Evolutionary conservation across 2,113 vertebrate species (phyloP), one percentile per base, ranked within the genome.

Genomic region (Columba janthina): DNA sequence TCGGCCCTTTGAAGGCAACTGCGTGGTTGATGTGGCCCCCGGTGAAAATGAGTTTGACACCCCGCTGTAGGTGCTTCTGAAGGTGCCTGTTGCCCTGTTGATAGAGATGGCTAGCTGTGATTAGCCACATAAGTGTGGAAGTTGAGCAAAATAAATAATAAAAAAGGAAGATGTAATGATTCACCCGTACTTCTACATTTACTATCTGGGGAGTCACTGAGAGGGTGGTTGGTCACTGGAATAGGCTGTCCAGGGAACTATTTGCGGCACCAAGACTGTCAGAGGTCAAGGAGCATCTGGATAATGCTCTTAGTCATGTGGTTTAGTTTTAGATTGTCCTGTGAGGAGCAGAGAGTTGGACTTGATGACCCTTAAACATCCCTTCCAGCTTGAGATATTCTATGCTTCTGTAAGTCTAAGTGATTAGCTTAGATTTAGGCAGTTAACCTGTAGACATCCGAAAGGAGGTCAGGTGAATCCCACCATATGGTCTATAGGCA

Each of bases 401-500:
- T 46, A 19, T 46, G 44, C 69, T 57, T 61, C 57, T 60, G 0
- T 48, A 17, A 58, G 10, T 54, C 11, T 57, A 28, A 0, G 2
- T n/a, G 31, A 65, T 54, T 60, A 34, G 13, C 10, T 69, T 69
- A 42, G 7, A 38, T 79, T 34, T 69, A 73, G 50, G 19, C 34
- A 70, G 32, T 70, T 57, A 86, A 24, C 8, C 5, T 48, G 53
- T 42, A 65, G 54, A 53, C 38, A 57, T 19, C 34, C 50, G 29
- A 31, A 40, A 66, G 18, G 24, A 31, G 21, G 6, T 61, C 53
- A 31, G 26, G 10, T 86, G 58, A 90, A 88, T 69, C 3, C 5
- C 4, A 38, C n/a, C 14, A 3, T 12, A 12, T 0, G 0, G 21
- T 65, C 44, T 34, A 9, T 12, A 60, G 36, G 56, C 56, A 81